Evolutionary conservation across 2,797 vertebrate species (phyloP).

Genomic region (Dicrostonyx torquatus): DNA sequence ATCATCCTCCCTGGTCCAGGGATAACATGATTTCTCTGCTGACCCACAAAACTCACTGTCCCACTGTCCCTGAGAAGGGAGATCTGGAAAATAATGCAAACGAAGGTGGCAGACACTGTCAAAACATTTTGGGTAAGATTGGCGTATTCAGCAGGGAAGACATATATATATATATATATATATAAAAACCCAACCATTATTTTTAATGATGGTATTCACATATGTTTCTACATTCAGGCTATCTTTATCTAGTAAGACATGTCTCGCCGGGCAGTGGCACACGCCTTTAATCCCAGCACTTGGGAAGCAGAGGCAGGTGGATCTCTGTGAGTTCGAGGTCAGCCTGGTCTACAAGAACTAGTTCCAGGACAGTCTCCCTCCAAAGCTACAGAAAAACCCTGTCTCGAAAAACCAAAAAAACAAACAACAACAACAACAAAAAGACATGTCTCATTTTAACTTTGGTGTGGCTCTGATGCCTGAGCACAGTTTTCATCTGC

Average conservation of each 20-base stretch:
- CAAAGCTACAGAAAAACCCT: too few relatives aligned
- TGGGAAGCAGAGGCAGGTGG: too few relatives aligned
- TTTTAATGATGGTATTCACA: background rate
- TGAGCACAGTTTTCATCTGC: background rate
- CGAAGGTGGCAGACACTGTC: rapidly evolving
- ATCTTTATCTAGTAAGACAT: background rate
- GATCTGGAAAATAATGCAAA: background rate
- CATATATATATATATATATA: too few relatives aligned
- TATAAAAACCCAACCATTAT: background rate
- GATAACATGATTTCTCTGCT: too few relatives aligned
- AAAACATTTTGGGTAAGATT: background rate
- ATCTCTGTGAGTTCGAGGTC: too few relatives aligned
- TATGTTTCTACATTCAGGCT: background rate
- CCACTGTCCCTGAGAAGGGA: background rate
- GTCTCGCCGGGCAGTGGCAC: too few relatives aligned
- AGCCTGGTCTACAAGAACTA: too few relatives aligned
- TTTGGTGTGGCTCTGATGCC: background rate
- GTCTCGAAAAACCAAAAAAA: too few relatives aligned
- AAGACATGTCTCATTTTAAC: background rate
- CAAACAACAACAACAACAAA: too few relatives aligned
- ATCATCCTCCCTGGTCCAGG: background rate
- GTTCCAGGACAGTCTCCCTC: too few relatives aligned
- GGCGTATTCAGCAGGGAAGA: background rate
- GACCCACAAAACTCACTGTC: rapidly evolving
- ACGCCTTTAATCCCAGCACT: too few relatives aligned